Evolutionary conservation across 2,888 invertebrate species (phyloP), one percentile per base, ranked within the genome.

Genomic region (Trachelus tabidus): DNA sequence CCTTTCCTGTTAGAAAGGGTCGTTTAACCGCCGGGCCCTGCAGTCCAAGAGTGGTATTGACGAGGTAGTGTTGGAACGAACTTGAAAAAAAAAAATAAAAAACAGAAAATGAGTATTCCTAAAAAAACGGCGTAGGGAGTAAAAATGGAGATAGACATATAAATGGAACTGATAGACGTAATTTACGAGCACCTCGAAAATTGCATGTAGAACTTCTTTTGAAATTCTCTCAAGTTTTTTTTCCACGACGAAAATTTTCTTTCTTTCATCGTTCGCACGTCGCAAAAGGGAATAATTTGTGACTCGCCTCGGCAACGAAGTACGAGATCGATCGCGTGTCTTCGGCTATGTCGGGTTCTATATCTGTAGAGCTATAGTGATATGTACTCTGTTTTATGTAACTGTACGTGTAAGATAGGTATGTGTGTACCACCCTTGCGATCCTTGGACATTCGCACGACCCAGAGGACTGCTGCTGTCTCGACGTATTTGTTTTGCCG

Each of bases 291-390:
- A 56, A 56, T 56, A 56, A 56, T 56, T 56, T 56, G 56, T 56
- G 56, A 23, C 56, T 56, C 9, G 56, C 23, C 15, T 9, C 56
- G 9, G 56, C 56, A 23, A 33, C 71, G 71, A 71, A 71, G 31
- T 71, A 11, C 31, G 33, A 30, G 71, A 71, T 71, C 71, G 71
- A 71, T 71, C 71, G 71, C 23, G 71, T 33, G 71, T 71, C 71
- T 71, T 12, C 12, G 71, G 56, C 56, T 56, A 9, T 2, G 4
- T 56, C 56, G 56, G 56, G 56, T 56, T 56, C 56, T 23, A 6
- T 56, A 23, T 56, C 9, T 56, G 9, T 23, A 56, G 23, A 56
- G 56, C 9, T 56, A 23, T 56, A 56, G 23, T 23, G 23, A 56
- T 56, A 56, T 23, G 15, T 56, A 6, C 56, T 56, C 6, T 23